These are phyloP conservation scores for Drosophila sechellia DNA, from an alignment of 1,140 invertebrate genomes.

Conservation along the genomic window DNA sequence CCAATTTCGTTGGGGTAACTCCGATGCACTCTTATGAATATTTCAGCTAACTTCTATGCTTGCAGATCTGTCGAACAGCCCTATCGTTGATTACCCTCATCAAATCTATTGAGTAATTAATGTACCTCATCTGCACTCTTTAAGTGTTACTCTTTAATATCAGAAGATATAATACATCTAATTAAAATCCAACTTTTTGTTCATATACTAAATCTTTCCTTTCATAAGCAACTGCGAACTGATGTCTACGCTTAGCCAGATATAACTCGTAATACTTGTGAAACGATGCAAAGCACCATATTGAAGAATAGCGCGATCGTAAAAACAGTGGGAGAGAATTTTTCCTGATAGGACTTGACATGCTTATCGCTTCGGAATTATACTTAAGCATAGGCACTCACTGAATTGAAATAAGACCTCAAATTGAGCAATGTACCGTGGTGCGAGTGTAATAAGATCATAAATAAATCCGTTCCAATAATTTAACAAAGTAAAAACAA, in stretches of 20 bases:
- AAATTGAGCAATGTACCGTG: slow-evolving; percentile 3
- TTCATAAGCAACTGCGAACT: slow-evolving; percentile 88
- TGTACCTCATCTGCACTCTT: no score
- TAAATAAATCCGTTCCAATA: no score
- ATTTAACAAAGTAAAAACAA: no score
- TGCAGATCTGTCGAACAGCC: slow-evolving; percentile 30
- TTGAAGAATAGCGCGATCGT: slow-evolving; percentile 34
- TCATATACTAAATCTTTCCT: no score
- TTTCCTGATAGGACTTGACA: slow-evolving; percentile 54
- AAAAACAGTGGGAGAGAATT: slow-evolving; percentile 56
- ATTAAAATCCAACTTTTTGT: no score
- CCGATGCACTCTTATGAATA: background rate
- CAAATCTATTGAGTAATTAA: slow-evolving; percentile 24
- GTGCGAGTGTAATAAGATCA: no score
- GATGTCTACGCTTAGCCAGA: slow-evolving; percentile 89
- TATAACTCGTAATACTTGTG: slow-evolving; percentile 8
- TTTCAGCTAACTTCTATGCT: background rate
- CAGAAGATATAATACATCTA: slow-evolving; percentile 4
- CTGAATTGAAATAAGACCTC: background rate
- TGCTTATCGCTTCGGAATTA: slow-evolving; percentile 53
- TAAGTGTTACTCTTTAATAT: no score
- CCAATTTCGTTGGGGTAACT: slow-evolving; percentile 70
- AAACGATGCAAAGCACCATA: slow-evolving; percentile 2
- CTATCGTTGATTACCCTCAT: slow-evolving; percentile 32
- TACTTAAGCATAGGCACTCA: background rate